Evolutionary conservation across 2,113 vertebrate species (phyloP).

Genomic region (Synchiropus splendidus): DNA sequence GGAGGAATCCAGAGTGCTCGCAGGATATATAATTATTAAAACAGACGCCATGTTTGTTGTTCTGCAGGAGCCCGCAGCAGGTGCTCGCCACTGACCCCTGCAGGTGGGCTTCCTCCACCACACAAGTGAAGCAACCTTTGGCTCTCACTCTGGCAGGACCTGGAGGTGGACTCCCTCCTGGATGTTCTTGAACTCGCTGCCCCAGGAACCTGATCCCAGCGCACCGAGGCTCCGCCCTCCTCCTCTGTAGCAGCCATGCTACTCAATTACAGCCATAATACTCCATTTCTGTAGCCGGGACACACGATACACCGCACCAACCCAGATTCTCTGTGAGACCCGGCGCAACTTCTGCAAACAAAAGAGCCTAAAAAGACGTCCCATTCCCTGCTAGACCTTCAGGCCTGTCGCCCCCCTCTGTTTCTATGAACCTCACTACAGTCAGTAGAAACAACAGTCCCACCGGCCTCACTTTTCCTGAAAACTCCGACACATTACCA

Average conservation of each 20-base stretch:
- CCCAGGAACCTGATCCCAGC: slow-evolving; percentile 43
- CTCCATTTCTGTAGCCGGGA: slow-evolving; percentile 54
- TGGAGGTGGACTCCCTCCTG: slow-evolving; percentile 36
- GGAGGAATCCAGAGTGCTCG: no score
- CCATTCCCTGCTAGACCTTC: slow-evolving; percentile 57
- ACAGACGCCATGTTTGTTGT: no score
- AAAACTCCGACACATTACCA: slow-evolving; percentile 41
- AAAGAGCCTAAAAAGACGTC: slow-evolving; percentile 53
- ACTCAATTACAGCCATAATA: slow-evolving; percentile 54
- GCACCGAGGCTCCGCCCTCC: slow-evolving; percentile 21
- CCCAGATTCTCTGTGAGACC: slow-evolving; percentile 57
- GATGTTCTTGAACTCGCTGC: slow-evolving; percentile 48
- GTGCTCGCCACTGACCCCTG: no score
- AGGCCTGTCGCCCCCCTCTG: slow-evolving; percentile 25
- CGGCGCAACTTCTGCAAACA: slow-evolving; percentile 52
- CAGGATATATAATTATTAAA: no score
- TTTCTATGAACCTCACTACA: slow-evolving; percentile 37
- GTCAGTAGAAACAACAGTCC: slow-evolving; percentile 34
- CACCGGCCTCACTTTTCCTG: slow-evolving; percentile 37
- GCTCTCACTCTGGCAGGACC: slow-evolving; percentile 3
- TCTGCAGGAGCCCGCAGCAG: no score
- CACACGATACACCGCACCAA: slow-evolving; percentile 50
- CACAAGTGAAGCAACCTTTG: no score
- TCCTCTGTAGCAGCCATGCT: slow-evolving; percentile 20
- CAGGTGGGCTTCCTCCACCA: no score